Percentiles rank a stretch among this genome's conserved stretches.
Conservation (phyloP, 2,797 vertebrate species). For the Poeciliopsis infans region DNA sequence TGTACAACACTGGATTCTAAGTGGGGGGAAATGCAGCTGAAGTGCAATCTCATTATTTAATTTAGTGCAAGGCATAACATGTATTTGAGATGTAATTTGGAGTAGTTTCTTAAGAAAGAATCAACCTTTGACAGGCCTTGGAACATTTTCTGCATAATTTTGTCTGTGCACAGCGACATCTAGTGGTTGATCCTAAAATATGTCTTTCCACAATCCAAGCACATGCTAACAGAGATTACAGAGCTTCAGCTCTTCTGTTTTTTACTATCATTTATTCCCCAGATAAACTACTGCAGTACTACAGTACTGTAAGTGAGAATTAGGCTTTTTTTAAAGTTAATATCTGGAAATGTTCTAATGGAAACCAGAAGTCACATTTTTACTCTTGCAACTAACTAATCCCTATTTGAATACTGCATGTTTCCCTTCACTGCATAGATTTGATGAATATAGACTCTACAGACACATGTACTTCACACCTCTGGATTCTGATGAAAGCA, state of each 20-base stretch:
- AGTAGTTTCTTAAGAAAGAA: neutral
- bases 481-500: neutral
- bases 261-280: neutral
- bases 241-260: neutral
- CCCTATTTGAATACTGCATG: neutral
- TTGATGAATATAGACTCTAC: neutral
- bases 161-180: slow-evolving; percentile 51
- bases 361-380: neutral
- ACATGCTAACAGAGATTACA: neutral
- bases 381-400: neutral
- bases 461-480: neutral
- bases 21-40: neutral
- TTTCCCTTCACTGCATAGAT: neutral
- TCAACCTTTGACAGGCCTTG: neutral
- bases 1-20: neutral
- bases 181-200: slow-evolving; percentile 45
- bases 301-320: neutral
- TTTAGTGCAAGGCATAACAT: neutral
- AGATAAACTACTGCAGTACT: neutral
- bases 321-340: neutral
- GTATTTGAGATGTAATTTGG: neutral
- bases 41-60: neutral
- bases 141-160: neutral
- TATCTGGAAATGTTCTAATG: neutral
- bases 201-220: neutral